Base-by-base conservation (phyloP, 2,888 invertebrate genomes). In the Tetranychus piercei region DNA sequence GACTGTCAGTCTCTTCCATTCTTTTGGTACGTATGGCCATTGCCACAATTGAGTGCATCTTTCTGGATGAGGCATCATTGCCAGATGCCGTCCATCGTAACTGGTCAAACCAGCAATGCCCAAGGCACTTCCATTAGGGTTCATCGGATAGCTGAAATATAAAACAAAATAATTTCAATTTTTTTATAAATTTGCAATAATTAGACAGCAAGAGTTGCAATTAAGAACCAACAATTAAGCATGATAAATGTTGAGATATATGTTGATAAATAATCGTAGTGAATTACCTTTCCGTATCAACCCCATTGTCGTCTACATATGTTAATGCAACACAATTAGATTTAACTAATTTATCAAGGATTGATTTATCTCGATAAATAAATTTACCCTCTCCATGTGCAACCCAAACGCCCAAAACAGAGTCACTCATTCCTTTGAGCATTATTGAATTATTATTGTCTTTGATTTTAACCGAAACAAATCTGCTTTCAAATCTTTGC, bases 21-120 rank as follows among this genome's bases (percentile, higher is more conserved):
- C 34, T 22, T 69, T 69, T 1, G 87, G 87, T 78, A 84, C 83
- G 81, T 88, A 88, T 1, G 94, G 89, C 88, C 94, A 92, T 83
- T 96, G 95, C 90, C 92, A 94, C 79, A 88, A 87, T 79, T 90
- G 86, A 76, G 90, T 88, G 81, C 92, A 92, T 77, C 96, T 87
- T 84, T 99, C 97, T 0, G 97, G 96, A 85, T 99, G 97, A 3
- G 97, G 97, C 97, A 99, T 99, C 87, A 97, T 87, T 0, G 95
- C 97, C 79, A 96, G 85, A 83, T 97, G 96, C 6, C 96, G 88
- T 0, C 96, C 97, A 84, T 96, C 89, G 1, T 82, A 80, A 0
- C 96, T 96, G 79, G 93, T 90, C 75, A 97, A 83, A 18, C 90
- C 95, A 43, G 96, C 96, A 77, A 94, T 86, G 34, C 93, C 95